Evolutionary conservation across 2,888 invertebrate species (phyloP).

Genomic region (Eugnorisma glareosa): DNA sequence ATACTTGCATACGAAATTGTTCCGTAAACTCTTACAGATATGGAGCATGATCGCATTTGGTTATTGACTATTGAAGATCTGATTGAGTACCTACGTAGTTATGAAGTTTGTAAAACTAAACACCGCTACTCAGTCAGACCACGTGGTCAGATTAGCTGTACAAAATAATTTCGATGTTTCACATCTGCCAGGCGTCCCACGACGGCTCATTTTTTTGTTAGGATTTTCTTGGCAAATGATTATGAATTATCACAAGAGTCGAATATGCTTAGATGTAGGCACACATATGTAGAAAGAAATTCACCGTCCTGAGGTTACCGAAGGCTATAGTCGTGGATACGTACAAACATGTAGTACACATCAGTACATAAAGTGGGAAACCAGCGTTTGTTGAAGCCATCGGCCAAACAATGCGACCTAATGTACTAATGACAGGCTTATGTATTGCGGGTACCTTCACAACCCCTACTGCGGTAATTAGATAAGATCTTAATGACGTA

Average conservation of each 20-base stretch:
- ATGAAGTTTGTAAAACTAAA: too few relatives aligned
- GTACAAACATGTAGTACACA: background rate
- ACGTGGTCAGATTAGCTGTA: too few relatives aligned
- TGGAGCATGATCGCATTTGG: too few relatives aligned
- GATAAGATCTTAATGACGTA: conserved; percentile 35
- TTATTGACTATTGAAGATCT: too few relatives aligned
- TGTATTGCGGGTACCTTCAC: background rate
- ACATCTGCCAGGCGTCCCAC: too few relatives aligned
- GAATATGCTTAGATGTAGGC: background rate
- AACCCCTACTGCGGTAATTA: conserved; percentile 9
- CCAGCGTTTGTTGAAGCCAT: background rate
- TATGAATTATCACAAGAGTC: background rate
- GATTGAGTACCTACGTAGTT: too few relatives aligned
- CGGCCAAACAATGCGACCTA: background rate
- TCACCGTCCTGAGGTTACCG: background rate
- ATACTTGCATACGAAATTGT: too few relatives aligned
- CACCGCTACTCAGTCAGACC: too few relatives aligned
- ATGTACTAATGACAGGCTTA: background rate
- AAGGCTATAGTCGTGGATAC: background rate
- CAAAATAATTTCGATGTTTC: too few relatives aligned
- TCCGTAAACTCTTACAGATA: too few relatives aligned
- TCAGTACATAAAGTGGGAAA: too few relatives aligned
- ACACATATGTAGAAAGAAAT: background rate
- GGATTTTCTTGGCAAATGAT: background rate
- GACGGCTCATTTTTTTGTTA: background rate